Evolutionary conservation across 2,113 vertebrate genomes (phyloP).

Genomic region (Oxyura jamaicensis): DNA sequence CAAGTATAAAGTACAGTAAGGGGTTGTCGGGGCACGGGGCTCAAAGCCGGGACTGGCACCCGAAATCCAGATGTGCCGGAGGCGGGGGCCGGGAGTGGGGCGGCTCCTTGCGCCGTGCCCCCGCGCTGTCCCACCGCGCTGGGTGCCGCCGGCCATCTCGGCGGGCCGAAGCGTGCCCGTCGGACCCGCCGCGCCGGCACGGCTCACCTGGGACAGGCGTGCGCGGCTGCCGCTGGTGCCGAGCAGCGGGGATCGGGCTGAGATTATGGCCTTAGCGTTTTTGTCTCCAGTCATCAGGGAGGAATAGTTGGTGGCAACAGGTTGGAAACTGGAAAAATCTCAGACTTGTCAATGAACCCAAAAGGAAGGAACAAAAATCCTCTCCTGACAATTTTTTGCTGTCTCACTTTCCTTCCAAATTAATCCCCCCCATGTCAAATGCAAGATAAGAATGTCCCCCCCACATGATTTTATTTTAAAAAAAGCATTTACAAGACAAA

Average conservation of each 20-base stretch:
- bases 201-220: background rate
- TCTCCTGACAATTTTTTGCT: constrained; percentile 9
- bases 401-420: background rate
- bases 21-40: constrained; percentile 68
- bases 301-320: background rate
- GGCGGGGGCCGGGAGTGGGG: background rate
- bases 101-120: background rate
- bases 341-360: constrained; percentile 4
- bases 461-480: background rate
- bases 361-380: constrained; percentile 3
- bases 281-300: constrained; percentile 21
- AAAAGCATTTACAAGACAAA: constrained; percentile 48
- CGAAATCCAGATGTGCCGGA: constrained; percentile 26
- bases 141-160: background rate
- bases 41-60: constrained; percentile 31
- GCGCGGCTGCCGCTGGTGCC: background rate
- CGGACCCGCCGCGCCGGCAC: background rate
- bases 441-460: constrained; percentile 36
- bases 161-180: background rate
- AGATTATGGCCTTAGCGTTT: background rate
- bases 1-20: constrained; percentile 84
- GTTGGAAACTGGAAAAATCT: constrained; percentile 12
- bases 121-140: background rate
- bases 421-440: constrained; percentile 35
- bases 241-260: background rate